Percentiles rank a stretch among this genome's conserved stretches.
Evolutionary conservation across 1,140 invertebrate genomes (phyloP).

Genomic region (Drosophila subpulchrella): DNA sequence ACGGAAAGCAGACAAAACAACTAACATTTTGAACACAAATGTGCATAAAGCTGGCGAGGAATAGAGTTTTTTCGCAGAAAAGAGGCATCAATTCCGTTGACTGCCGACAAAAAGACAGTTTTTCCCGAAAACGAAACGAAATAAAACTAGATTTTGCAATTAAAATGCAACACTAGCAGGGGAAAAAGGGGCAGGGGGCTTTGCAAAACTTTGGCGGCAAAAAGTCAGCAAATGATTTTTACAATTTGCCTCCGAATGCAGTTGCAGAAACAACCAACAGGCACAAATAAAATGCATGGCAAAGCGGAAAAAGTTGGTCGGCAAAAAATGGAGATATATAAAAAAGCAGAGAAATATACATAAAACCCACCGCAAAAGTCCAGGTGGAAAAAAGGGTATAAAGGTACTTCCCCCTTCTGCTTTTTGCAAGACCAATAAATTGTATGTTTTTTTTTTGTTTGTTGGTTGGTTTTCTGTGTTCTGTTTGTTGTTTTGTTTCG

Average conservation of each 20-base stretch:
- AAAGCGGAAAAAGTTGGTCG: slow-evolving; percentile 23
- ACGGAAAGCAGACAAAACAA: not conserved
- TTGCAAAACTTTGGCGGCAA: slow-evolving; percentile 36
- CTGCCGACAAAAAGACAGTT: slow-evolving; percentile 41
- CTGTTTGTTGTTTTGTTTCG: slow-evolving; percentile 3
- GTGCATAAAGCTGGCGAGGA: not conserved
- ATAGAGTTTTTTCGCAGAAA: not conserved
- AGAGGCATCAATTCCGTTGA: slow-evolving; percentile 57
- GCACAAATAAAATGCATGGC: slow-evolving; percentile 49
- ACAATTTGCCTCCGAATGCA: slow-evolving; percentile 58
- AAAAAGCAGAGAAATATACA: slow-evolving; percentile 13
- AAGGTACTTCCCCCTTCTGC: slow-evolving; percentile 8
- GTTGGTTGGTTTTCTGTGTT: slow-evolving; percentile 6
- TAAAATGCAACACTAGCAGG: slow-evolving; percentile 51
- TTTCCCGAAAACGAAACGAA: slow-evolving; percentile 42
- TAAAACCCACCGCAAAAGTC: slow-evolving; percentile 26
- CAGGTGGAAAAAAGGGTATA: slow-evolving; percentile 50
- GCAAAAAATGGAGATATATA: not conserved
- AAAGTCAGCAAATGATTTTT: slow-evolving; percentile 71
- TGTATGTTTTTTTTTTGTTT: slow-evolving; percentile 35
- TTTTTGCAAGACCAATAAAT: slow-evolving; percentile 50
- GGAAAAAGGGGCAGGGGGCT: not conserved
- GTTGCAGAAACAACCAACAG: slow-evolving; percentile 26
- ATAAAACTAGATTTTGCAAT: slow-evolving; percentile 67
- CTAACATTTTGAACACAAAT: not conserved